Evolutionary conservation across 2,888 invertebrate species (phyloP).

Genomic region (Nysson spinosus): DNA sequence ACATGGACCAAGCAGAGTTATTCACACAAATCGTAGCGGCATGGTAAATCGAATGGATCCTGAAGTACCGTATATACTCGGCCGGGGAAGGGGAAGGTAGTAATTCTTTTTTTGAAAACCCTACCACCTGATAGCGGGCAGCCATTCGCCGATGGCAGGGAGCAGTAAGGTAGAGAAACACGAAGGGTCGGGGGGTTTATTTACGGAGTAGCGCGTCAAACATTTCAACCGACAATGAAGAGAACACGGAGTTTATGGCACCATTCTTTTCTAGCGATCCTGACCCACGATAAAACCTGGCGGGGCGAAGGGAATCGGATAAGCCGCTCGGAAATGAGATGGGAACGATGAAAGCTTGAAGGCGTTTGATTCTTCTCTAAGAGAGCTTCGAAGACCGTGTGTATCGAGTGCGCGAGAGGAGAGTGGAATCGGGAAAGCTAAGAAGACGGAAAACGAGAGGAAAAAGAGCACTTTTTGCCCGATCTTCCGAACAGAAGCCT

Average conservation of each 20-base stretch:
- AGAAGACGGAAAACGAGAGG: neutral
- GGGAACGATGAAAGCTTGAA: conserved; percentile 49
- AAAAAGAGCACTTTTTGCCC: neutral
- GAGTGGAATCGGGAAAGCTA: conserved; percentile 13
- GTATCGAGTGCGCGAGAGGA: conserved; percentile 15
- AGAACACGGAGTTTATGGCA: conserved; percentile 49
- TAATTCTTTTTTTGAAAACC: conserved; percentile 34
- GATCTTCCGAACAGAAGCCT: conserved; percentile 4
- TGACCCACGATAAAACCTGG: conserved; percentile 34
- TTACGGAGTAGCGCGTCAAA: conserved; percentile 39
- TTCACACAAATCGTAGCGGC: conserved; percentile 18
- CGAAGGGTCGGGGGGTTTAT: conserved; percentile 26
- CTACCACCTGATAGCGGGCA: neutral
- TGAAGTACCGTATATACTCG: neutral
- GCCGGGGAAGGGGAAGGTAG: conserved; percentile 12
- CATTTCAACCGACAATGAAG: conserved; percentile 45
- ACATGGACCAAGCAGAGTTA: neutral
- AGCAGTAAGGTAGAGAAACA: conserved; percentile 16
- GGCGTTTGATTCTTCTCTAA: conserved; percentile 42
- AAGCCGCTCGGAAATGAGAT: conserved; percentile 53
- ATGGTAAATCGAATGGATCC: conserved; percentile 35
- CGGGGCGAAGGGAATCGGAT: conserved; percentile 37
- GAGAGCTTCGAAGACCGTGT: too few species aligned
- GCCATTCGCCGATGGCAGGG: neutral
- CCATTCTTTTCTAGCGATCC: conserved; percentile 40